Percentiles rank a stretch among this genome's conserved stretches.
These are phyloP conservation scores for Perca schrenkii DNA, from an alignment of 2,113 vertebrate genomes.

Conservation along the genomic window DNA sequence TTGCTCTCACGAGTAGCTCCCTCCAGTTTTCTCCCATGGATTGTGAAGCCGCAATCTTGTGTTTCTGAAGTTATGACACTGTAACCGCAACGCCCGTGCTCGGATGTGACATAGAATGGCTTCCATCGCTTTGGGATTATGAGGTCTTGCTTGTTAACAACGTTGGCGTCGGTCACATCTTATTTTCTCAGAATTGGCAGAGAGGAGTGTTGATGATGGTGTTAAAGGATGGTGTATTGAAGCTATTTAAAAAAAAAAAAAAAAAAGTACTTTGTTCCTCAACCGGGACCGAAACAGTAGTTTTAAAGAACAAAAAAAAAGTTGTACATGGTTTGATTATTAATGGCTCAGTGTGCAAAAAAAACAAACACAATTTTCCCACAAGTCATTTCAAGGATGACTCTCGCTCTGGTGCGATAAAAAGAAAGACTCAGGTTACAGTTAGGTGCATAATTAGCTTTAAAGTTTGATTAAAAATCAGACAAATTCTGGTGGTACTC, in stretches of 20 bases:
- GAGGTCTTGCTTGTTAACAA: slow-evolving; percentile 19
- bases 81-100: slow-evolving; percentile 40
- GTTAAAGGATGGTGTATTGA: not conserved
- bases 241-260: not conserved
- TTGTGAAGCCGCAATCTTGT: slow-evolving; percentile 39
- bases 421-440: slow-evolving; percentile 3
- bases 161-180: slow-evolving; percentile 5
- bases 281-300: not conserved
- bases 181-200: slow-evolving; percentile 6
- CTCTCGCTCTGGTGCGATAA: not conserved
- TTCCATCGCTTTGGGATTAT: slow-evolving; percentile 20
- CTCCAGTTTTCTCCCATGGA: slow-evolving; percentile 50
- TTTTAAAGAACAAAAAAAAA: not conserved
- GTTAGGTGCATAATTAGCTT: slow-evolving; percentile 8
- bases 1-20: slow-evolving; percentile 52
- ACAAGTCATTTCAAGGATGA: not conserved
- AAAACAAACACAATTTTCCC: not conserved
- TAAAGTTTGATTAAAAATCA: not conserved
- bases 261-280: not conserved
- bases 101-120: slow-evolving; percentile 5
- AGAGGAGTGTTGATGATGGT: not conserved
- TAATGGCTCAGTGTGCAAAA: not conserved
- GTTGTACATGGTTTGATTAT: not conserved
- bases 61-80: slow-evolving; percentile 1
- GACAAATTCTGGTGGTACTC: slow-evolving; percentile 1